Percentiles rank a stretch among this genome's conserved stretches.
These are phyloP conservation scores for Pollimyrus isidori DNA, from an alignment of 2,113 vertebrate genomes.

Conservation along the genomic window DNA sequence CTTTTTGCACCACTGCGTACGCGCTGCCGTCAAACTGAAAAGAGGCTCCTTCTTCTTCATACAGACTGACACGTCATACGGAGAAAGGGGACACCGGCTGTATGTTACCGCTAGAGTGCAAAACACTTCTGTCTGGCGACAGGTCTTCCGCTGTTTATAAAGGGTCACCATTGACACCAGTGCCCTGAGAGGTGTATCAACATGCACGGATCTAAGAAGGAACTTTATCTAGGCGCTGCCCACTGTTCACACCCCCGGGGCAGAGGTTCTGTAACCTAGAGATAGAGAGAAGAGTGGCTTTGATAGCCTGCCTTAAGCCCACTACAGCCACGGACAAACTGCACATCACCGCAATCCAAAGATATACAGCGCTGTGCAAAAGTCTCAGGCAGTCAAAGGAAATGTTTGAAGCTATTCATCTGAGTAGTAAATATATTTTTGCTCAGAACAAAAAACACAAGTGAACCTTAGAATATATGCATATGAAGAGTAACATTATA, in stretches of 20 bases:
- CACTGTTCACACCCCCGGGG: background rate
- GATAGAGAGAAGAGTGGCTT: background rate
- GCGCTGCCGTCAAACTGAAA: slow-evolving; percentile 91
- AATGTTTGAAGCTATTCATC: too few relatives aligned
- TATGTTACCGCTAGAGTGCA: background rate
- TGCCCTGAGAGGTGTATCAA: background rate
- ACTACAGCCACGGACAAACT: background rate
- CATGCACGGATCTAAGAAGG: background rate
- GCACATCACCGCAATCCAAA: background rate
- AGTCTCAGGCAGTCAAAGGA: too few relatives aligned
- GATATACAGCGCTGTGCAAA: background rate
- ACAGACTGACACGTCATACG: slow-evolving; percentile 54
- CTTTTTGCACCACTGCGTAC: slow-evolving; percentile 79
- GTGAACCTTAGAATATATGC: too few relatives aligned
- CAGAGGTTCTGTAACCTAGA: background rate
- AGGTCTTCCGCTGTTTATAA: background rate
- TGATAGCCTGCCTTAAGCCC: background rate
- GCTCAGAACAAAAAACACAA: too few relatives aligned
- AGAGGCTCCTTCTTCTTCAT: slow-evolving; percentile 64
- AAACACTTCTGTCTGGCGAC: background rate
- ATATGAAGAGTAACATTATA: background rate
- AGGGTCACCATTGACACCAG: background rate
- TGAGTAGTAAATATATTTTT: too few relatives aligned
- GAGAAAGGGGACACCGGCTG: background rate
- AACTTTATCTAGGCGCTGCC: background rate